These are phyloP conservation scores for Tipula vernalis DNA, from an alignment of 2,888 invertebrate genomes.

Conservation along the genomic window DNA sequence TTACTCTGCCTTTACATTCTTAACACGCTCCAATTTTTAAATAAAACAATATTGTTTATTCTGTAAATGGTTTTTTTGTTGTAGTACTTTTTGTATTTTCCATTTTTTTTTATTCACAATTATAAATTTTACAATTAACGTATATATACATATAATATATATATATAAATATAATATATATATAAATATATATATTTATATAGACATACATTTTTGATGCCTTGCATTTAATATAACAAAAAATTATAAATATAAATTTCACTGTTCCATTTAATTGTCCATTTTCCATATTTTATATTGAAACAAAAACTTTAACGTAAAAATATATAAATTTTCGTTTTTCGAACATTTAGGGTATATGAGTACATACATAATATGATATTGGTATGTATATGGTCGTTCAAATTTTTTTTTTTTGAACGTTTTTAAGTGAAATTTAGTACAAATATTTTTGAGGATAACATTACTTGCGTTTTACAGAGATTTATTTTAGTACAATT, in stretches of 20 bases:
- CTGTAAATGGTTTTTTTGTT: background rate
- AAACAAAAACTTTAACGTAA: background rate
- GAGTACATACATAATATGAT: background rate
- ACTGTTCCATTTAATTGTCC: background rate
- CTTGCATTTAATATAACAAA: background rate
- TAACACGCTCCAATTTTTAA: background rate
- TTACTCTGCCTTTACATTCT: too few relatives aligned
- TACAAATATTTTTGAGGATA: background rate
- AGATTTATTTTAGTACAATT: background rate
- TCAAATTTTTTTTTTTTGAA: background rate
- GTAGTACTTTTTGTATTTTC: background rate
- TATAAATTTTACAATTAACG: background rate
- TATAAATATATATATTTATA: too few relatives aligned
- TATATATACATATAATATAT: background rate
- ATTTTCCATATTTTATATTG: background rate
- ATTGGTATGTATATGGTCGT: background rate
- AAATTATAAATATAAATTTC: background rate
- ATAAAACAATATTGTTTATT: background rate
- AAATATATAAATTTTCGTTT: background rate
- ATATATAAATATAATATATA: background rate
- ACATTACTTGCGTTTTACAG: background rate
- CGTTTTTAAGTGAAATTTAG: background rate
- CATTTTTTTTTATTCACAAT: background rate
- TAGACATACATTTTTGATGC: background rate
- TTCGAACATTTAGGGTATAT: background rate